Evolutionary conservation across 1,140 invertebrate species (phyloP), one percentile per base, ranked within the genome.

Genomic region (Coenobita brevimanus): DNA sequence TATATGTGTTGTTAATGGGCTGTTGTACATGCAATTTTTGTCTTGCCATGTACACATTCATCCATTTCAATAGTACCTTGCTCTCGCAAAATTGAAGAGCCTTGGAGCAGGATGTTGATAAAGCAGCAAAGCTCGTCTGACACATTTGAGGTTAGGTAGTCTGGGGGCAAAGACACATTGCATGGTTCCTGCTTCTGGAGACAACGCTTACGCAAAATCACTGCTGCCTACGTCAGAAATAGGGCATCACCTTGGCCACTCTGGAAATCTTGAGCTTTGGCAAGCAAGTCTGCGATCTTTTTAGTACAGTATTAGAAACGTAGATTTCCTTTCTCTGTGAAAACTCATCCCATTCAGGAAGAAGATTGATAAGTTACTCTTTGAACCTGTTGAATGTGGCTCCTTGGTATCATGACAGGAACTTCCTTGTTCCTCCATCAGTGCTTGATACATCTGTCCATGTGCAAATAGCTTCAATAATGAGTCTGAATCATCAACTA

Each of bases 281-380:
- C 27, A 15, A 69, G 10, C 27, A 69, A 69, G 15, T 21, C 15
- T 15, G 67, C 67, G 27, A 21, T 27, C 8, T 69, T 30, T 13
- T 13, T 15, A n/a, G n/a, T n/a, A n/a, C n/a, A 30, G 15, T 10
- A 69, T 69, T 69, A 69, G 67, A 69, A 69, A 69, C 10, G 67
- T 69, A 69, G 10, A 69, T 69, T 69, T 69, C 67, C 27, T 69
- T 30, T 10, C 13, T 27, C 27, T 69, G 67, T 69, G 67, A 10
- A 69, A 69, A 69, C 67, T 69, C 67, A 27, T 27, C 67, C 67
- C 67, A 69, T 69, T 69, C 67, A 69, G 67, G 67, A 69, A 69
- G 64, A 69, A 15, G 64, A 69, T 57, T n/a, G 10, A 57, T 10
- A 57, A 57, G 54, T 13, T 57, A n/a, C 13, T 57, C 54, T 57